Evolutionary conservation across 2,888 invertebrate species (phyloP).

Genomic region (Iselma pallidipennis): DNA sequence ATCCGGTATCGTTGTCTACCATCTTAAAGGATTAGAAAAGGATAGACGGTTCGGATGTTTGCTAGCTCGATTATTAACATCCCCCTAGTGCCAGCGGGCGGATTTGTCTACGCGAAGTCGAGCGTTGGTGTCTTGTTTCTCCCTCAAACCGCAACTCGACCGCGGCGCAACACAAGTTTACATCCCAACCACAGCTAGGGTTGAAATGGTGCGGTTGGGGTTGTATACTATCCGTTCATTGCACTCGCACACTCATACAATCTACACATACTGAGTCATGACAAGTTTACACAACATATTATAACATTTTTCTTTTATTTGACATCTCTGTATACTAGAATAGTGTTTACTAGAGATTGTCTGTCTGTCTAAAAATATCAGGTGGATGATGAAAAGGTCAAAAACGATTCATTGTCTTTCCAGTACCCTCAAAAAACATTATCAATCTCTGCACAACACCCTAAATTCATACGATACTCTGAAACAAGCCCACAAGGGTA

Average conservation of each 20-base stretch:
- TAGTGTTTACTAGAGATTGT: conserved; percentile 4
- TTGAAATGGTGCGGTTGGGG: conserved; percentile 46
- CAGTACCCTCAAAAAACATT: neutral
- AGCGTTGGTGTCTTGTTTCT: conserved; percentile 44
- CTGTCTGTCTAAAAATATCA: neutral
- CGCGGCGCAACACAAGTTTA: conserved; percentile 54
- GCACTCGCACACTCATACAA: conserved; percentile 17
- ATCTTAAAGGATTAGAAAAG: conserved; percentile 17
- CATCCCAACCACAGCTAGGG: conserved; percentile 50
- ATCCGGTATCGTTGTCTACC: neutral
- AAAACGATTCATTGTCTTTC: conserved; percentile 1
- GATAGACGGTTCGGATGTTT: conserved; percentile 38
- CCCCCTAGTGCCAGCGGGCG: conserved; percentile 40
- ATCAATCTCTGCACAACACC: conserved; percentile 4
- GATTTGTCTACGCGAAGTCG: conserved; percentile 38
- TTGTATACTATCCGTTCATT: conserved; percentile 31
- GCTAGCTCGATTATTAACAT: conserved; percentile 48
- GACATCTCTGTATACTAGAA: neutral
- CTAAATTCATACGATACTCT: conserved; percentile 5
- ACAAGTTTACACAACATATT: conserved; percentile 20
- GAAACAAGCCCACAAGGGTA: conserved; percentile 3
- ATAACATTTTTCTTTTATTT: conserved; percentile 9
- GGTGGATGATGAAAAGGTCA: neutral
- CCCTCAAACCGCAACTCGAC: conserved; percentile 44
- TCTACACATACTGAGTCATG: conserved; percentile 6